phyloP scores from a whole-genome alignment of 1,140 invertebrate species.

The Drosophila gunungcola region DNA sequence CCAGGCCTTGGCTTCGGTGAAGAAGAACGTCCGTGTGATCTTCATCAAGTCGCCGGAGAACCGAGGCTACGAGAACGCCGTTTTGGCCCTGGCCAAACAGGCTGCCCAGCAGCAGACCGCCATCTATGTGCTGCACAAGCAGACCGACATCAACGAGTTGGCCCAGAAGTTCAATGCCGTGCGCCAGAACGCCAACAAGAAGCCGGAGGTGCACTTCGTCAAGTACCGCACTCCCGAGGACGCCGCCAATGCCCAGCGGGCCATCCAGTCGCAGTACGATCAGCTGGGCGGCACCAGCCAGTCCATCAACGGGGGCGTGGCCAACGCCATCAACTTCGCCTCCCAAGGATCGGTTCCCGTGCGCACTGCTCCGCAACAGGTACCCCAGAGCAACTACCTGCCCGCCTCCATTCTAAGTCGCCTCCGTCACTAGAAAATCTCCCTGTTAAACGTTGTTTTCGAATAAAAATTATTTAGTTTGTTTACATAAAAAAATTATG shows the following conservation, averaged over 20 bases:
- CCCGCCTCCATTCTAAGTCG: constrained; percentile 72
- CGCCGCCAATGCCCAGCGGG: constrained; percentile 68
- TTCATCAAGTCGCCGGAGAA: constrained; percentile 74
- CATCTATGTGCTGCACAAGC: constrained; percentile 76
- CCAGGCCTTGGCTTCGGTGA: constrained; percentile 46
- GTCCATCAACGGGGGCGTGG: constrained; percentile 70
- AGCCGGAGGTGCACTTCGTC: constrained; percentile 78
- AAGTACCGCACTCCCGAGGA: constrained; percentile 78
- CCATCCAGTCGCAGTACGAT: constrained; percentile 75
- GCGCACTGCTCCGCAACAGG: constrained; percentile 13
- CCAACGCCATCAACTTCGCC: constrained; percentile 78
- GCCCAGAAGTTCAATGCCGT: constrained; percentile 74
- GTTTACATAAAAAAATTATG: constrained; percentile 2
- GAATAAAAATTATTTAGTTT: constrained; percentile 41
- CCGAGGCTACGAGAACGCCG: constrained; percentile 68
- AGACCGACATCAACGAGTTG: constrained; percentile 66
- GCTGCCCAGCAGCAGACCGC: constrained; percentile 71
- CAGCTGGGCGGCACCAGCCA: constrained; percentile 69
- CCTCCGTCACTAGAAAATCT: constrained; percentile 46
- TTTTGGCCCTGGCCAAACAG: constrained; percentile 67
- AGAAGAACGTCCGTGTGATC: constrained; percentile 70
- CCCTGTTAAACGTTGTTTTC: constrained; percentile 28
- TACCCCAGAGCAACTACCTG: constrained; percentile 63
- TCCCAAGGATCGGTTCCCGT: constrained; percentile 55
- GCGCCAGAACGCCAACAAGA: constrained; percentile 56